Percentiles rank a stretch among this genome's conserved stretches.
These are phyloP conservation scores for Bradypodion ventrale DNA, from an alignment of 2,797 vertebrate species.

Conservation along the genomic window DNA sequence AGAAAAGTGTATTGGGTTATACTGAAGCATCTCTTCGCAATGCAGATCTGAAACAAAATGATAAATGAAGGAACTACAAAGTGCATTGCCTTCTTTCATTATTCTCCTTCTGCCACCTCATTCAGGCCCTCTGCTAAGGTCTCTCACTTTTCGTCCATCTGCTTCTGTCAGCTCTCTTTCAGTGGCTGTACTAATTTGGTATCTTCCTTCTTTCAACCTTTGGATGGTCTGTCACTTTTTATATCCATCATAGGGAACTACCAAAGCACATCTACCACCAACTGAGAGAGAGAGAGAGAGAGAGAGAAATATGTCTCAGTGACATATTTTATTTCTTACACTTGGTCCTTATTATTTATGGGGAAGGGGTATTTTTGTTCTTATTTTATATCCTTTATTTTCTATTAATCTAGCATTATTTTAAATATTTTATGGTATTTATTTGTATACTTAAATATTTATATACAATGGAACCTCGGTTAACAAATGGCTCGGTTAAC, in stretches of 20 bases:
- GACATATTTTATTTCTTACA: rapidly evolving
- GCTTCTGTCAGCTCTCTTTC: slow-evolving; percentile 57
- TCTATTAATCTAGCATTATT: neutral
- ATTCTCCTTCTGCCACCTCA: slow-evolving; percentile 33
- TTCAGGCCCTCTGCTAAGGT: slow-evolving; percentile 43
- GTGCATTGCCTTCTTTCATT: slow-evolving; percentile 51
- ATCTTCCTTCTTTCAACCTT: slow-evolving; percentile 60
- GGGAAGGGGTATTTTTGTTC: neutral
- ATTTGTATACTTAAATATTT: neutral
- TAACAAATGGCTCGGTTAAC: too few relatives aligned
- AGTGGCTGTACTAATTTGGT: slow-evolving; percentile 70
- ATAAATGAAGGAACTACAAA: slow-evolving; percentile 6
- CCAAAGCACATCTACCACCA: slow-evolving; percentile 45
- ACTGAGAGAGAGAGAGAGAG: neutral
- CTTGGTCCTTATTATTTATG: neutral
- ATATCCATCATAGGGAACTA: slow-evolving; percentile 56
- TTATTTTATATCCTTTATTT: neutral
- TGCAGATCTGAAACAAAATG: neutral
- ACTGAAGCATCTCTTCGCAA: slow-evolving; percentile 39
- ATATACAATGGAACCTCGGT: too few relatives aligned
- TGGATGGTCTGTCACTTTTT: slow-evolving; percentile 67
- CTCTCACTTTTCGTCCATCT: slow-evolving; percentile 42
- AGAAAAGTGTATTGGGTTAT: neutral
- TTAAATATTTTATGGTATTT: too few relatives aligned
- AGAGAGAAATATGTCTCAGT: slow-evolving; percentile 5